Evolutionary conservation across 2,888 invertebrate species (phyloP).

Genomic region (Pachycephus smyrnensis): DNA sequence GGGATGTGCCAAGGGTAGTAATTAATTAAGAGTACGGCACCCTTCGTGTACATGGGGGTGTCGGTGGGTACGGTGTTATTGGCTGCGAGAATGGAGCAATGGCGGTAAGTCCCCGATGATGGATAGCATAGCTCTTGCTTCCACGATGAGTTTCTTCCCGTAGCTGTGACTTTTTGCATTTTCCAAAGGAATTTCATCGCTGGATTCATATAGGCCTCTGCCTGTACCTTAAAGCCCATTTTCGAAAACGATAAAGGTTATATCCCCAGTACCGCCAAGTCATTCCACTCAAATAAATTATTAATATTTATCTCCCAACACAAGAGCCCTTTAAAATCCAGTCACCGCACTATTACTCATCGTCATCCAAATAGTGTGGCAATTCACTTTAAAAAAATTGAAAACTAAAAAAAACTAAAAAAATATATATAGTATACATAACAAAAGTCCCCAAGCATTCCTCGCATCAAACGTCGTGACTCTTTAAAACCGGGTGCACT

Average conservation of each 20-base stretch:
- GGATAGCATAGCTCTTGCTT: constrained; percentile 32
- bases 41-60: constrained; percentile 29
- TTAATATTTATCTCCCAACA: background rate
- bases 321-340: background rate
- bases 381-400: too few relatives aligned
- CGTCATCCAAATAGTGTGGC: background rate
- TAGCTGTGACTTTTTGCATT: background rate
- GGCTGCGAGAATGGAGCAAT: constrained; percentile 39
- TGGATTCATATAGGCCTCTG: background rate
- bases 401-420: too few relatives aligned
- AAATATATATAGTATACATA: too few relatives aligned
- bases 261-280: background rate
- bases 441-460: too few relatives aligned
- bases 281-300: background rate
- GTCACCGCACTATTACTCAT: background rate
- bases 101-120: constrained; percentile 45
- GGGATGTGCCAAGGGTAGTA: constrained; percentile 30
- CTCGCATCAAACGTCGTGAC: too few relatives aligned
- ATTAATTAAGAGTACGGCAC: constrained; percentile 53
- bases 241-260: constrained; percentile 2
- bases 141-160: background rate
- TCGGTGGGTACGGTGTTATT: constrained; percentile 40
- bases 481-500: too few relatives aligned
- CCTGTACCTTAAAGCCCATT: constrained; percentile 3
- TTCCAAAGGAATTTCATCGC: background rate